These are phyloP conservation scores for Rhombomys opimus DNA, from an alignment of 2,113 vertebrate species.

Conservation along the genomic window DNA sequence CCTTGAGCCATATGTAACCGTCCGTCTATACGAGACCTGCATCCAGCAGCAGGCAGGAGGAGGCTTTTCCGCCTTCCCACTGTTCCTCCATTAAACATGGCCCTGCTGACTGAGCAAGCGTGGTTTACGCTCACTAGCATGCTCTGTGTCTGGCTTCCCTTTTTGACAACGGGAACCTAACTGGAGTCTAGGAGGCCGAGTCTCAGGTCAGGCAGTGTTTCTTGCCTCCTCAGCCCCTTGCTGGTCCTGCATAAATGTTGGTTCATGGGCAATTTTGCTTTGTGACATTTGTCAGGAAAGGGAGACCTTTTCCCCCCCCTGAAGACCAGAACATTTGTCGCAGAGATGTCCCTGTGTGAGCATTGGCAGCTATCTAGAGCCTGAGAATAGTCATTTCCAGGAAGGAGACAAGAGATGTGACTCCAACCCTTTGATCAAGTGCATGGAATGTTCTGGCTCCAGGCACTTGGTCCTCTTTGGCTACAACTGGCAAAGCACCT, in stretches of 20 bases:
- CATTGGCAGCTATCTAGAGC: background rate
- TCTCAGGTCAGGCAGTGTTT: background rate
- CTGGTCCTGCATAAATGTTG: background rate
- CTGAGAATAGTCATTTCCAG: background rate
- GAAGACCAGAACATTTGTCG: background rate
- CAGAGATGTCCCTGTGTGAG: background rate
- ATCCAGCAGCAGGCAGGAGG: accelerated
- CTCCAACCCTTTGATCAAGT: background rate
- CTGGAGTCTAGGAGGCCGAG: background rate
- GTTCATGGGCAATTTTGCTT: background rate
- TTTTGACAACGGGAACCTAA: background rate
- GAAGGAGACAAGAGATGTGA: background rate
- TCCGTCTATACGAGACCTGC: background rate
- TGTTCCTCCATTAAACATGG: background rate
- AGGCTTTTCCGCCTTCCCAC: background rate
- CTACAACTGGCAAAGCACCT: background rate
- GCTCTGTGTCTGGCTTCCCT: accelerated
- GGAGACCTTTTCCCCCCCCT: background rate
- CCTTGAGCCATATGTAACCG: accelerated
- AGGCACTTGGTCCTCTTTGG: accelerated
- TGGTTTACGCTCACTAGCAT: background rate
- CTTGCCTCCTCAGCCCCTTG: background rate
- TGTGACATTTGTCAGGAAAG: background rate
- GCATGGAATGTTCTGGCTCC: background rate
- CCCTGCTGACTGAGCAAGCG: no score